Conservation (phyloP, 2,888 invertebrate genomes). For the Caprella mutica region DNA sequence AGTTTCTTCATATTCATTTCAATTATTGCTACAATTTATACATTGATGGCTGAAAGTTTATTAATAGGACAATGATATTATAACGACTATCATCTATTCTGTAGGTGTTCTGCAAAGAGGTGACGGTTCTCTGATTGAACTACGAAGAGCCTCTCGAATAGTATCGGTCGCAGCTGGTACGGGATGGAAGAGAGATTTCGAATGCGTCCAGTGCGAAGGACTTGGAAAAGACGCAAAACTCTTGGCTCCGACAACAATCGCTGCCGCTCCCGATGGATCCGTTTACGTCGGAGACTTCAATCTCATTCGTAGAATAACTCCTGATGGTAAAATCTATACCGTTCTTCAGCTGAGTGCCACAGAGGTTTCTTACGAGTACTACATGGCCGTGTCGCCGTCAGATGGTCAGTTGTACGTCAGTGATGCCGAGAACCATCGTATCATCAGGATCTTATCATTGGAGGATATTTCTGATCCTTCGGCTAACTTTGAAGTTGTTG, state of each 20-base stretch:
- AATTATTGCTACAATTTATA: too few species aligned
- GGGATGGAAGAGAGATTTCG: constrained; percentile 74
- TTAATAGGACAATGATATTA: too few species aligned
- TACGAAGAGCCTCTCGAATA: constrained; percentile 57
- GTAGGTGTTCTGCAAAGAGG: constrained; percentile 92
- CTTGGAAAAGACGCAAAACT: constrained; percentile 66
- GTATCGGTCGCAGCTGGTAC: constrained; percentile 85
- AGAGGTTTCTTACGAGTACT: constrained; percentile 88
- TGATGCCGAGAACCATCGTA: constrained; percentile 88
- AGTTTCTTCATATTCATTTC: too few species aligned
- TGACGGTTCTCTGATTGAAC: constrained; percentile 84
- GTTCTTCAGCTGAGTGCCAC: constrained; percentile 74
- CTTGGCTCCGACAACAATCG: constrained; percentile 82
- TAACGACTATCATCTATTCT: too few species aligned
- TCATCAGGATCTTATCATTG: constrained; percentile 70
- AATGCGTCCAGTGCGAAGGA: constrained; percentile 69
- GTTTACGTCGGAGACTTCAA: constrained; percentile 94
- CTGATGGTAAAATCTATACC: constrained; percentile 69
- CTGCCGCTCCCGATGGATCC: constrained; percentile 82
- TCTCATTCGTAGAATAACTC: constrained; percentile 71
- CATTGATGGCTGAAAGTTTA: too few species aligned
- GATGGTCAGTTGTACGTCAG: constrained; percentile 91
- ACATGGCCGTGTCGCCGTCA: constrained; percentile 86
- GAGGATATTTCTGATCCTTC: constrained; percentile 37
- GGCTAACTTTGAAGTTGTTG: constrained; percentile 35